Evolutionary conservation across 2,888 invertebrate species (phyloP), one percentile per base, ranked within the genome.

Genomic region (Abrostola tripartita): DNA sequence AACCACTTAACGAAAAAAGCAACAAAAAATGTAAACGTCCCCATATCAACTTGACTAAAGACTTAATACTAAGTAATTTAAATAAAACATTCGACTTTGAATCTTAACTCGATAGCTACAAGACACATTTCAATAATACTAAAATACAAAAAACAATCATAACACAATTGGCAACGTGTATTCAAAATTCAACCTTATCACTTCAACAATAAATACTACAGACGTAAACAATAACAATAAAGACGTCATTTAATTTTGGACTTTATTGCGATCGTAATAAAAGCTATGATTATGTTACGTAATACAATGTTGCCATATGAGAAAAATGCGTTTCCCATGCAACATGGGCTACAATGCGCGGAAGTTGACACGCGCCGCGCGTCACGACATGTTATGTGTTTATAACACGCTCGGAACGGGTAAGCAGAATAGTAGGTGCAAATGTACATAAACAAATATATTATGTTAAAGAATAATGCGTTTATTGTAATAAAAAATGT

Each of bases 261-360:
- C 7, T 12, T 61, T 65, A 55, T 0, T 0, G 0, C 0, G 0
- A 36, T 14, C 0, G 4, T 0, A 8, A 57, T 53, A 59, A 68
- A 37, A 35, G 14, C 9, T 0, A 59, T 12, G 6, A 37, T 5
- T 7, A n/a, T 14, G 8, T 64, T 49, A 53, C 6, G 37, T 52
- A 52, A 61, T 12, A 35, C 12, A 51, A 59, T 68, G 64, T 74
- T 74, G 61, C 68, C 42, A 60, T 63, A 37, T 62, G 53, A 61
- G 74, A 76, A 71, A 71, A 70, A 66, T 65, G 61, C 67, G 12
- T 67, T 74, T 78, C 78, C 58, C 78, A 78, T 74, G 60, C 36
- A 41, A 52, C 52, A 58, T 56, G 78, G 68, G 72, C 75, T 60
- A 84, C 79, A 78, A 76, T 76, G 79, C 74, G 72, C 83, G 76